These are phyloP conservation scores for Scytalopus superciliaris DNA, from an alignment of 2,113 vertebrate species.

Conservation along the genomic window DNA sequence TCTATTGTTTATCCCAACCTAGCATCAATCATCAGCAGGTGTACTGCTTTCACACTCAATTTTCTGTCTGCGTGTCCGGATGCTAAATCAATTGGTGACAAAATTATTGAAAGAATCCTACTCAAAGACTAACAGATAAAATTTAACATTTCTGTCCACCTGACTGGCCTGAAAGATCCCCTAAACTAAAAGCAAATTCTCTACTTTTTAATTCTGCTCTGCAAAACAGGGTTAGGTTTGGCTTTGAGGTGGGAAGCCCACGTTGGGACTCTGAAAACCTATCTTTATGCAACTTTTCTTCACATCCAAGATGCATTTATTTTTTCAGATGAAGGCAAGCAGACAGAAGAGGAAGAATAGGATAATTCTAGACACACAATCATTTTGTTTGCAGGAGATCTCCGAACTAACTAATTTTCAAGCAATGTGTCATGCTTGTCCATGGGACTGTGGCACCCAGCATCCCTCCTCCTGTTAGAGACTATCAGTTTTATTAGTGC, in stretches of 20 bases:
- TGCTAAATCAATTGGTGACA: neutral
- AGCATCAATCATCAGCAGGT: neutral
- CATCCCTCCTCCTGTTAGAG: neutral
- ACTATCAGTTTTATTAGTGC: neutral
- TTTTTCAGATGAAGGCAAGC: neutral
- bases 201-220: neutral
- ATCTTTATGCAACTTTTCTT: neutral
- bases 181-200: neutral
- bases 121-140: neutral
- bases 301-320: neutral
- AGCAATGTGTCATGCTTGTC: neutral
- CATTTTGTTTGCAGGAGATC: neutral
- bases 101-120: neutral
- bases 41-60: neutral
- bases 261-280: accelerated
- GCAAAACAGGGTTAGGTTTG: neutral
- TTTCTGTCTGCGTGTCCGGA: neutral
- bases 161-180: neutral
- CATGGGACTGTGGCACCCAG: neutral
- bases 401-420: neutral
- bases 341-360: neutral
- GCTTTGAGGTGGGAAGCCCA: neutral
- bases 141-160: neutral
- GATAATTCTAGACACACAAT: neutral
- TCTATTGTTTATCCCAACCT: neutral